Conservation (phyloP, 2,888 invertebrate species). For the Aphrophora alni region DNA sequence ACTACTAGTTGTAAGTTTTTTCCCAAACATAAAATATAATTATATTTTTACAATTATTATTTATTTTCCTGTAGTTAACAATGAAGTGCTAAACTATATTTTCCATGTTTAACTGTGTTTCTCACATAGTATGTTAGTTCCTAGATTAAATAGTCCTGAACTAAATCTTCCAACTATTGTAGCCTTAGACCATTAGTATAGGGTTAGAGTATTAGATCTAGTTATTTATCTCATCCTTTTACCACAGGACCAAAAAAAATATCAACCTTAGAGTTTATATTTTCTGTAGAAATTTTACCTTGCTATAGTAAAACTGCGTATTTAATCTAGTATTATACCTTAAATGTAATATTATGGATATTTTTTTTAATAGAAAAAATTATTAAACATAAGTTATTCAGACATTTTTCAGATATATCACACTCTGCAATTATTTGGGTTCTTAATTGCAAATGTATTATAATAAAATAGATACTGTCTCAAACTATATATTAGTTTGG, state of each 20-base stretch:
- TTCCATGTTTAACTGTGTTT: neutral
- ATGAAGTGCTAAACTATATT: neutral
- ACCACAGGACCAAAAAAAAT: neutral
- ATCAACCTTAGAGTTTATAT: neutral
- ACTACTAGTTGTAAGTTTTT: no score
- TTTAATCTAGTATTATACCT: neutral
- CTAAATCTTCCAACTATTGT: neutral
- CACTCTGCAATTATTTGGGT: no score
- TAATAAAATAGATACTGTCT: no score
- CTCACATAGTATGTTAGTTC: neutral
- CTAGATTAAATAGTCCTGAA: neutral
- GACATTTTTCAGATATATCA: no score
- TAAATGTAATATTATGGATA: neutral
- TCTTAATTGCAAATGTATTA: no score
- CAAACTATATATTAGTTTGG: no score
- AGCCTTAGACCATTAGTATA: neutral
- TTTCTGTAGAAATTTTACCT: constrained; percentile 5
- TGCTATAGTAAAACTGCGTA: neutral
- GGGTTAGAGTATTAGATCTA: neutral
- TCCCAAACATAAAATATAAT: no score
- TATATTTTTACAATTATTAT: no score
- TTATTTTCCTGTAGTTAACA: neutral
- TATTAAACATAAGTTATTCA: no score
- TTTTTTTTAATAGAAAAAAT: neutral
- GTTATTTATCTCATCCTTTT: neutral